Evolutionary conservation across 2,888 invertebrate species (phyloP).

Genomic region (Cephus pygmeus): DNA sequence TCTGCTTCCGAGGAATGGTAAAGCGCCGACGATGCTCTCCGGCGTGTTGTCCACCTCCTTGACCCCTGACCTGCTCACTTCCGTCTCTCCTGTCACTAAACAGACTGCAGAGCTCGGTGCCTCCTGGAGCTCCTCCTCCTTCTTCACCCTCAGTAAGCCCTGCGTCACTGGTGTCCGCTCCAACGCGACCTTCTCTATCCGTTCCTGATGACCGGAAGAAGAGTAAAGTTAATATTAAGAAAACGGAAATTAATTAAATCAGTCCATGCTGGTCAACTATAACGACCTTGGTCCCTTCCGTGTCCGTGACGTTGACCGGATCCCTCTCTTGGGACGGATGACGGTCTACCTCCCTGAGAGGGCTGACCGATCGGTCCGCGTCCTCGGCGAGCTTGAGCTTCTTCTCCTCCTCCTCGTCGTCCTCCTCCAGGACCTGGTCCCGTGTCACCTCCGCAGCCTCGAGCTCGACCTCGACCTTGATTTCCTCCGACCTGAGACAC

Average conservation of each 20-base stretch:
- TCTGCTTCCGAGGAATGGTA: slow-evolving; percentile 52
- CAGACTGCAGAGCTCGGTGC: slow-evolving; percentile 42
- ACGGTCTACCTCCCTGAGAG: slow-evolving; percentile 52
- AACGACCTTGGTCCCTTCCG: slow-evolving; percentile 60
- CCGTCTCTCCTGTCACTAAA: slow-evolving; percentile 42
- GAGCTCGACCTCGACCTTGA: slow-evolving; percentile 70
- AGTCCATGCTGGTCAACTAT: neutral
- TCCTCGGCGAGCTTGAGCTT: slow-evolving; percentile 53
- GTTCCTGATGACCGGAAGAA: slow-evolving; percentile 40
- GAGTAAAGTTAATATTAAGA: neutral
- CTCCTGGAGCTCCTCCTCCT: slow-evolving; percentile 62
- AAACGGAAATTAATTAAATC: neutral
- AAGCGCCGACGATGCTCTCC: slow-evolving; percentile 37
- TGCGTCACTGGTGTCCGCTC: slow-evolving; percentile 60
- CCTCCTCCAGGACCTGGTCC: slow-evolving; percentile 36
- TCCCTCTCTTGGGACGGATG: slow-evolving; percentile 43
- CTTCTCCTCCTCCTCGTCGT: slow-evolving; percentile 51
- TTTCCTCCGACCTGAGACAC: slow-evolving; percentile 65
- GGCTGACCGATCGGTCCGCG: slow-evolving; percentile 52
- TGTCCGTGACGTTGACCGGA: slow-evolving; percentile 50
- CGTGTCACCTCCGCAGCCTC: slow-evolving; percentile 51
- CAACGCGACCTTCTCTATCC: slow-evolving; percentile 54
- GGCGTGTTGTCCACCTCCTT: slow-evolving; percentile 32
- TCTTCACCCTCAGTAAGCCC: slow-evolving; percentile 62
- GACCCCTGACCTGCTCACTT: slow-evolving; percentile 23